A percentile compares a stretch with the other conserved stretches of the same genome.
phyloP scores from a whole-genome alignment of 2,797 vertebrate species.

The Pangasius mekongensis region DNA sequence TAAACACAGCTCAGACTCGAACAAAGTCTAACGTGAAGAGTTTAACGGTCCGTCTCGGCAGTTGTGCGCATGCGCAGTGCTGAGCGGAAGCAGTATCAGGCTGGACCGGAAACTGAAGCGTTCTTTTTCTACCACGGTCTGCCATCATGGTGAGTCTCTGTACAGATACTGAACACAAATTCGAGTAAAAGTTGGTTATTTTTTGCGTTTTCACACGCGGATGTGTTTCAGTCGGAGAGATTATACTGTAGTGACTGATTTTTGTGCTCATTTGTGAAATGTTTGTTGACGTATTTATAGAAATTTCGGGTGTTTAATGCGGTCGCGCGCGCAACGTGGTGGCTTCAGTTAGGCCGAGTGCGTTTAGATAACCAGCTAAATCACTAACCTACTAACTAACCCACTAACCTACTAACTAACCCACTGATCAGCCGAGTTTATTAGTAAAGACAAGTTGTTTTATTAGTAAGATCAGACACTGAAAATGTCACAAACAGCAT shows the following conservation, averaged over 20 bases:
- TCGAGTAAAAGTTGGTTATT: not conserved
- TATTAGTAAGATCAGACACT: too few relatives aligned
- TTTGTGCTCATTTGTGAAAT: not conserved
- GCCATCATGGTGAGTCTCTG: constrained; percentile 84
- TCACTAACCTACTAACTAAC: not conserved
- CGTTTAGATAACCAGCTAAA: not conserved
- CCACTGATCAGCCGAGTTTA: too few relatives aligned
- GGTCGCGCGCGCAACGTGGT: constrained; percentile 14
- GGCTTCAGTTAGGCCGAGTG: not conserved
- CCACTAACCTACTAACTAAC: not conserved
- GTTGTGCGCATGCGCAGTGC: constrained; percentile 65
- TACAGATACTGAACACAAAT: not conserved
- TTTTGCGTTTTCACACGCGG: rapidly evolving
- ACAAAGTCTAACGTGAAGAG: not conserved
- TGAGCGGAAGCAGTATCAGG: constrained; percentile 59
- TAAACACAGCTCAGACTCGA: not conserved
- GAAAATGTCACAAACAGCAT: rapidly evolving
- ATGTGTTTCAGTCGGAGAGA: not conserved
- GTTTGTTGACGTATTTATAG: not conserved
- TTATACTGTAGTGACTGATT: rapidly evolving
- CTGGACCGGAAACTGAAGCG: constrained; percentile 42
- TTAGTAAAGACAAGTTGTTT: not conserved
- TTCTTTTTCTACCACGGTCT: constrained; percentile 75
- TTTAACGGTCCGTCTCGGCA: not conserved
- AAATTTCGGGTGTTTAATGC: not conserved